phyloP scores from a whole-genome alignment of 2,113 vertebrate genomes.

The Laterallus jamaicensis region DNA sequence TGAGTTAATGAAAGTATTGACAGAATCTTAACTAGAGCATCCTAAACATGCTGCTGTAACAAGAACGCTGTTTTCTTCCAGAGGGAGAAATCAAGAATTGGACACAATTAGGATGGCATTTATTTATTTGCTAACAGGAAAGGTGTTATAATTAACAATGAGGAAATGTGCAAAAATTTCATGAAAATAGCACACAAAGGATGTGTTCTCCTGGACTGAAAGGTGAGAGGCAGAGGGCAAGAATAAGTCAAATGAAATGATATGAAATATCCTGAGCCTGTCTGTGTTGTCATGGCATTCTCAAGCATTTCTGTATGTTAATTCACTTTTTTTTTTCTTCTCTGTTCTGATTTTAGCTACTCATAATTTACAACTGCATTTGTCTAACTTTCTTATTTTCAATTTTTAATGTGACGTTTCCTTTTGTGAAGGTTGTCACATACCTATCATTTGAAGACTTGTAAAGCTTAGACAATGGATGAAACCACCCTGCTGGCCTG shows the following conservation, averaged over 20 bases:
- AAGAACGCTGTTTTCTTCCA: not conserved
- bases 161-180: slow-evolving; percentile 16
- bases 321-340: not conserved
- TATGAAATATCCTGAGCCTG: not conserved
- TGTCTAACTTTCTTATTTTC: slow-evolving; percentile 7
- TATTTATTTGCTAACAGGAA: slow-evolving; percentile 1
- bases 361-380: not conserved
- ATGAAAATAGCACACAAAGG: not conserved
- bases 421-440: not conserved
- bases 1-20: slow-evolving; percentile 38
- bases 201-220: not conserved
- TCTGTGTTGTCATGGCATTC: slow-evolving; percentile 29
- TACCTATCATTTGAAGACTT: not conserved
- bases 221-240: not conserved
- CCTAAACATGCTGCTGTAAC: not conserved
- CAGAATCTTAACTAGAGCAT: not conserved
- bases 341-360: not conserved
- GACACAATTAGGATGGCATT: not conserved
- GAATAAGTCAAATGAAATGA: slow-evolving; percentile 31
- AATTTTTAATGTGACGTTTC: not conserved
- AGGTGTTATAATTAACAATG: not conserved
- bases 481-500: not conserved
- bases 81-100: slow-evolving; percentile 8
- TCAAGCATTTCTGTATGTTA: slow-evolving; percentile 5
- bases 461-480: not conserved